These are phyloP conservation scores for Phaonia tiefii DNA, from an alignment of 2,888 invertebrate species.

Conservation along the genomic window DNA sequence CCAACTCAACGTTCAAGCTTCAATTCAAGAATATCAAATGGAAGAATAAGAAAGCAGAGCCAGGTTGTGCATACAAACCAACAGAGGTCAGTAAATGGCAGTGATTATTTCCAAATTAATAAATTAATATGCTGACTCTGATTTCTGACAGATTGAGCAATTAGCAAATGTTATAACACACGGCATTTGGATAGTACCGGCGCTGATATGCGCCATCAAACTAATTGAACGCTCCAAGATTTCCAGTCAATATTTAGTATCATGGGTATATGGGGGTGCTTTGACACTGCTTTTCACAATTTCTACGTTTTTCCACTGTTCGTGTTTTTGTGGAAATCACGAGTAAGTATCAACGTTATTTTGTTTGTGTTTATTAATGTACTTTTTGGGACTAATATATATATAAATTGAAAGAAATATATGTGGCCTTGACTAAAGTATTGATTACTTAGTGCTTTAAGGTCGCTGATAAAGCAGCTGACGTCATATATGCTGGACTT, in stretches of 20 bases:
- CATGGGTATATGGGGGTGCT: slow-evolving; percentile 92
- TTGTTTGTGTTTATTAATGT: not conserved
- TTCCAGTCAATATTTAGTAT: slow-evolving; percentile 89
- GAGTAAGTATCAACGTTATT: slow-evolving; percentile 80
- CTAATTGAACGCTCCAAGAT: slow-evolving; percentile 88
- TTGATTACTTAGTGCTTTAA: no score
- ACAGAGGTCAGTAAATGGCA: slow-evolving; percentile 82
- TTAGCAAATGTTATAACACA: slow-evolving; percentile 95
- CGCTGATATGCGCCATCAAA: slow-evolving; percentile 88
- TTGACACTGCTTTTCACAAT: slow-evolving; percentile 92
- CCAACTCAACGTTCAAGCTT: slow-evolving; percentile 74
- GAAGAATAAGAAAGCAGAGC: slow-evolving; percentile 89
- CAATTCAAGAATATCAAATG: slow-evolving; percentile 83
- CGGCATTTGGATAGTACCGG: slow-evolving; percentile 93
- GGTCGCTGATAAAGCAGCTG: no score
- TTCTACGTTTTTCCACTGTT: slow-evolving; percentile 94
- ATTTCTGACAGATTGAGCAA: slow-evolving; percentile 86
- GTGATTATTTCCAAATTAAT: no score
- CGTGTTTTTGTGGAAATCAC: slow-evolving; percentile 86
- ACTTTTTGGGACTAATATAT: not conserved
- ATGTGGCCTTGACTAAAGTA: no score
- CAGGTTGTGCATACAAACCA: slow-evolving; percentile 91
- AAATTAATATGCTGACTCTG: not conserved
- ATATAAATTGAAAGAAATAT: not conserved
- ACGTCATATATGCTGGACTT: no score